A percentile compares a stretch with the other conserved stretches of the same genome.
These are phyloP conservation scores for Panthera uncia DNA, from an alignment of 2,113 vertebrate genomes.

Conservation along the genomic window DNA sequence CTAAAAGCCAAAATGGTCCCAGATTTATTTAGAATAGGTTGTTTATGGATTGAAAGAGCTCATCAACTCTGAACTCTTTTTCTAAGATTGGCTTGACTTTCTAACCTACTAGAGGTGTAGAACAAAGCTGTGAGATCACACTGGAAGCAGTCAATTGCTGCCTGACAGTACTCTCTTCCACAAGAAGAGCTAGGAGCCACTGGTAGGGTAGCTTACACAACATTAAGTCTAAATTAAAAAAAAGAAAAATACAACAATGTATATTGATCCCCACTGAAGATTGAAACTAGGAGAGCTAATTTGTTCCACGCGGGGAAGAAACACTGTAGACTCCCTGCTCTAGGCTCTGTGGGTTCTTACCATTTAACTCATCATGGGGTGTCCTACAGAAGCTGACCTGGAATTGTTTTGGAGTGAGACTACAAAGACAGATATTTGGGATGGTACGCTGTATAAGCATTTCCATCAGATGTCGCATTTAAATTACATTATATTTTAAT, in stretches of 20 bases:
- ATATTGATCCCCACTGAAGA: slow-evolving; percentile 64
- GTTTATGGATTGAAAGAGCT: slow-evolving; percentile 41
- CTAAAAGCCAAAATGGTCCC: neutral
- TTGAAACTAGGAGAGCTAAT: slow-evolving; percentile 70
- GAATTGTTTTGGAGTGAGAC: slow-evolving; percentile 68
- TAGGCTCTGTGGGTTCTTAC: slow-evolving; percentile 59
- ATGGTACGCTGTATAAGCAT: neutral
- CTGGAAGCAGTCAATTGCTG: slow-evolving; percentile 67
- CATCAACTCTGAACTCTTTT: neutral
- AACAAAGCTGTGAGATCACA: neutral
- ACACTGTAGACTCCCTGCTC: neutral
- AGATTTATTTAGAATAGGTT: neutral
- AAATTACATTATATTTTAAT: slow-evolving; percentile 19
- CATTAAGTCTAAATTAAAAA: slow-evolving; percentile 77
- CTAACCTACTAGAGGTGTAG: neutral
- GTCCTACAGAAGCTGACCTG: slow-evolving; percentile 67
- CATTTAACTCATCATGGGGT: slow-evolving; percentile 63
- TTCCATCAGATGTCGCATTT: slow-evolving; percentile 39
- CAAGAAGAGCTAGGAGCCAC: slow-evolving; percentile 55
- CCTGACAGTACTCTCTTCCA: slow-evolving; percentile 57
- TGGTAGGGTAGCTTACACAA: slow-evolving; percentile 33
- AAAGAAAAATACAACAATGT: slow-evolving; percentile 70
- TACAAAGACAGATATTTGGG: slow-evolving; percentile 14
- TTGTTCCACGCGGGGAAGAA: slow-evolving; percentile 71
- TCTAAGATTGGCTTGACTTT: neutral